Conservation (phyloP, 2,797 vertebrate species). For the Enteromius trimaculatus region DNA sequence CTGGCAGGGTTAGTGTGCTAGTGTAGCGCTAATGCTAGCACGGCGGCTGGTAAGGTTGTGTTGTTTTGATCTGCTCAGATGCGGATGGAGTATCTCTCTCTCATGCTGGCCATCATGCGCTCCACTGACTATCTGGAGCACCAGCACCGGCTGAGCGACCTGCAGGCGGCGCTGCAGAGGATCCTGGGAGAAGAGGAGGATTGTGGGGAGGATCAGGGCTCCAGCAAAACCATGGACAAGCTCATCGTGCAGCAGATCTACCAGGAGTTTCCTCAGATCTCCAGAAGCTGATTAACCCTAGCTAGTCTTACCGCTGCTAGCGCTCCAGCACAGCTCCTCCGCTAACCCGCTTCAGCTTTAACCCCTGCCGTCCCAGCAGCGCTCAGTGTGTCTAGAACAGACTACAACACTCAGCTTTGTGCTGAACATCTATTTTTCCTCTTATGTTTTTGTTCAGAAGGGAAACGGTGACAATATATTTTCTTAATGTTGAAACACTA, state of each 20-base stretch:
- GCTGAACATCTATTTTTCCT: slow-evolving; percentile 79
- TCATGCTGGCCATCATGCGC: slow-evolving; percentile 94
- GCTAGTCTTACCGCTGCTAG: background rate
- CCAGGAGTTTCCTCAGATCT: slow-evolving; percentile 91
- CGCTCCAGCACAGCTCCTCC: too few relatives aligned
- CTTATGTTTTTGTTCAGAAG: slow-evolving; percentile 51
- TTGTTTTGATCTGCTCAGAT: slow-evolving; percentile 75
- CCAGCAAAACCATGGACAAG: slow-evolving; percentile 94
- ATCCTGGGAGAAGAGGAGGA: slow-evolving; percentile 88
- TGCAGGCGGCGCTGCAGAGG: slow-evolving; percentile 88
- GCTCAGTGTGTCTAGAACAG: too few relatives aligned
- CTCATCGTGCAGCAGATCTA: slow-evolving; percentile 93
- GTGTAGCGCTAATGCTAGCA: too few relatives aligned
- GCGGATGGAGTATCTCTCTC: slow-evolving; percentile 96
- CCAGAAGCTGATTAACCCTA: slow-evolving; percentile 58
- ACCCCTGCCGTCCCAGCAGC: background rate
- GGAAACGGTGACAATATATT: slow-evolving; percentile 56
- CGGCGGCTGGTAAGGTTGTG: too few relatives aligned
- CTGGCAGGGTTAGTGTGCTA: too few relatives aligned
- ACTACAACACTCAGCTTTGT: background rate
- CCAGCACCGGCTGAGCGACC: slow-evolving; percentile 88
- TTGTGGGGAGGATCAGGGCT: slow-evolving; percentile 71
- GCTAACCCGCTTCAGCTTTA: too few relatives aligned
- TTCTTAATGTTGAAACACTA: slow-evolving; percentile 63
- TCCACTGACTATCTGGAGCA: slow-evolving; percentile 94